Evolutionary conservation across 2,113 vertebrate genomes (phyloP).

Genomic region (Pelobates fuscus): DNA sequence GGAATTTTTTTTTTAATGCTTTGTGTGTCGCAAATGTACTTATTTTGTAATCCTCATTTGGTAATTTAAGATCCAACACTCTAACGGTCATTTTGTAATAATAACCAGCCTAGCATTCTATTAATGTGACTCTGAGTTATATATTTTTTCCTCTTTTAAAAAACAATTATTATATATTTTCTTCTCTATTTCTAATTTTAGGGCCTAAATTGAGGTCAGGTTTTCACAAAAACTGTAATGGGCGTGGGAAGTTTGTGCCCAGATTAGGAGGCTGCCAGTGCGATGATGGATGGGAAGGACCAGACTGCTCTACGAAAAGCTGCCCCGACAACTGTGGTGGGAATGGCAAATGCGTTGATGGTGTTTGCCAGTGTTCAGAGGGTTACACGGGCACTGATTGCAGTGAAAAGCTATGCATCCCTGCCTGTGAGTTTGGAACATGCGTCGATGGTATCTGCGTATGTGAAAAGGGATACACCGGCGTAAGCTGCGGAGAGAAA

Average conservation of each 20-base stretch:
- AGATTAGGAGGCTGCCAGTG: constrained; percentile 77
- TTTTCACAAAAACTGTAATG: constrained; percentile 72
- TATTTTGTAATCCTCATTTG: no score
- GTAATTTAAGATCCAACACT: no score
- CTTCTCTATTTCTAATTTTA: constrained; percentile 42
- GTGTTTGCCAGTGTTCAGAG: constrained; percentile 72
- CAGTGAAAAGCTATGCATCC: constrained; percentile 68
- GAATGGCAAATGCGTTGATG: constrained; percentile 73
- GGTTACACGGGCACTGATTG: constrained; percentile 76
- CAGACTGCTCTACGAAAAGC: constrained; percentile 71
- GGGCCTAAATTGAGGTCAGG: constrained; percentile 54
- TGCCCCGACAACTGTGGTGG: constrained; percentile 79
- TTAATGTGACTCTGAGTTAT: no score
- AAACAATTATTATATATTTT: no score
- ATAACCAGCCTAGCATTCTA: no score
- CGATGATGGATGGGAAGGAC: constrained; percentile 79
- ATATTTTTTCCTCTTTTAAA: no score
- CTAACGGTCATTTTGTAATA: no score
- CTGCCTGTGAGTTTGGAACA: constrained; percentile 76
- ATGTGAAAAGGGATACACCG: constrained; percentile 62
- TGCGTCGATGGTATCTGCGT: constrained; percentile 70
- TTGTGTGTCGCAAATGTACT: no score
- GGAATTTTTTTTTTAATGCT: no score
- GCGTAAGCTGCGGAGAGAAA: constrained; percentile 66
- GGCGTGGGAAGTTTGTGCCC: constrained; percentile 68